Evolutionary conservation across 2,113 vertebrate species (phyloP), one percentile per base, ranked within the genome.

Genomic region (Neodontobutis hainanensis): DNA sequence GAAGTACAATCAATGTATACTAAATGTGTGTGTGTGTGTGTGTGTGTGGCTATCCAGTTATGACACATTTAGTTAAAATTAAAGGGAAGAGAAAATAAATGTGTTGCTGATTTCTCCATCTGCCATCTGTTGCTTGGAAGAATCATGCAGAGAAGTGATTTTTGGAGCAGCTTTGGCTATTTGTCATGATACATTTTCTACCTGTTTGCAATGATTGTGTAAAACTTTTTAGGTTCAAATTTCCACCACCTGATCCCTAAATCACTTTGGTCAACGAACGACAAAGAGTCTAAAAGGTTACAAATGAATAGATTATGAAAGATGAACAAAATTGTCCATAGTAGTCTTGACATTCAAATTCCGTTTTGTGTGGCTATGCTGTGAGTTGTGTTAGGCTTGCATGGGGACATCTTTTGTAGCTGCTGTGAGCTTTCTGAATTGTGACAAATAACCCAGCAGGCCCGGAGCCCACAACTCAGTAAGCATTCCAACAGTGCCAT

Each of bases 401-500:
- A 42, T 61, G 55, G 73, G 78, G 68, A 67, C 72, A 80, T 71
- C 32, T 78, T 80, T 68, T 48, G 70, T 77, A 42, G 67, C 73
- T 67, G 73, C 82, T 83, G 76, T 77, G 75, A 85, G 74, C 61
- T 86, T 87, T 90, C 77, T 85, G 72, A 77, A 89, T 84, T 88
- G 85, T 89, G 85, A 91, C 86, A 90, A 89, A 90, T 84, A 83
- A 79, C 81, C 82, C 81, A 80, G 85, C 84, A 82, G 80, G 80
- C 75, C 84, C 68, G 86, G 71, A 88, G 83, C 81, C 74, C 84
- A 87, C 88, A 87, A 87, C 75, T 83, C 87, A 88, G 85, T 85
- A 66, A 91, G 87, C 88, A 75, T 81, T 90, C 88, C 88, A 91
- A 90, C 90, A 90, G 89, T 86, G 84, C 82, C 89, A 88, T 89